Percentiles rank a stretch among this genome's conserved stretches.
Conservation (phyloP, 1,140 invertebrate genomes). For the Zaprionus ghesquierei region DNA sequence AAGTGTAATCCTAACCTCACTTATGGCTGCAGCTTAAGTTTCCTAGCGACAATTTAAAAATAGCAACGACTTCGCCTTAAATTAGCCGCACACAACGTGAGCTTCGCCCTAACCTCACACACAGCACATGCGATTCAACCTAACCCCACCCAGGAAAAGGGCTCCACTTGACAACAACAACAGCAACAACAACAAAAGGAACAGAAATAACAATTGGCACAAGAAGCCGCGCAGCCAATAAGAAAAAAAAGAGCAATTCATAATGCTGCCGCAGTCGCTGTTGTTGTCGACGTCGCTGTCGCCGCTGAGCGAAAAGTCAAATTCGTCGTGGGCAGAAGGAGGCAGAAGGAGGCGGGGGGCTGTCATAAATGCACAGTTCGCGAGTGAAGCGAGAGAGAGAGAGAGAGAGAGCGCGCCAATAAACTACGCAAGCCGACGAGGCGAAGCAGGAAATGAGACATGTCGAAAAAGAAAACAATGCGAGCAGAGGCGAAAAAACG, state of each 20-base stretch:
- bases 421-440: constrained; percentile 39
- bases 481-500: constrained; percentile 16
- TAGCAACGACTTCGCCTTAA: not conserved
- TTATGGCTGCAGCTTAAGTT: not conserved
- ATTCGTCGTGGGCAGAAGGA: not conserved
- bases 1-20: not conserved
- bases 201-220: constrained; percentile 36
- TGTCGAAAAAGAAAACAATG: constrained; percentile 29
- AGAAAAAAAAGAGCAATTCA: constrained; percentile 51
- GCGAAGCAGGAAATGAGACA: constrained; percentile 37
- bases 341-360: constrained; percentile 5
- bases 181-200: constrained; percentile 30
- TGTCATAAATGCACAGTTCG: constrained; percentile 67
- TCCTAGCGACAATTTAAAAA: not conserved
- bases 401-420: constrained; percentile 46
- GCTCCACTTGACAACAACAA: constrained; percentile 20
- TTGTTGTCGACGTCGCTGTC: not conserved
- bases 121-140: too few species aligned
- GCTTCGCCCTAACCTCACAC: not conserved
- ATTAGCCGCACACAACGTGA: not conserved
- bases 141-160: not conserved
- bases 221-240: constrained; percentile 11
- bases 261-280: constrained; percentile 46
- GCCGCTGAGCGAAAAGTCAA: constrained; percentile 7
- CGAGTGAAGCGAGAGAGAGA: not conserved